These are phyloP conservation scores for Leptatherina wallacei DNA, from an alignment of 2,797 vertebrate species.

Conservation along the genomic window DNA sequence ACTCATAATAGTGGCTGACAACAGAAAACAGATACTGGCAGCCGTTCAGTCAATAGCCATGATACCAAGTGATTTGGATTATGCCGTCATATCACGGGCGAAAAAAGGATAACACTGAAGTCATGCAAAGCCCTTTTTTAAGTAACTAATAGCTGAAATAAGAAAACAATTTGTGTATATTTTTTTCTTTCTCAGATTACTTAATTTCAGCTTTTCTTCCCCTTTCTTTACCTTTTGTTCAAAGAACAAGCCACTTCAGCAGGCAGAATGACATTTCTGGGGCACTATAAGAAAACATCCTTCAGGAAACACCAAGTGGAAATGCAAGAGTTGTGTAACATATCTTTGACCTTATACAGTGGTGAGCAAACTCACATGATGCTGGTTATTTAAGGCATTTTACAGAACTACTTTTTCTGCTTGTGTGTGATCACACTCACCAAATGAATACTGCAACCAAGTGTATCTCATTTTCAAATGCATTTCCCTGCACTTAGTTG, in stretches of 20 bases:
- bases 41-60: neutral
- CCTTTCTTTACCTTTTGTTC: conserved; percentile 56
- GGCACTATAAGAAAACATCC: conserved; percentile 58
- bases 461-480: conserved; percentile 29
- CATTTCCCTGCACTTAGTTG: conserved; percentile 34
- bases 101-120: neutral
- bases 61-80: too few species aligned
- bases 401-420: neutral
- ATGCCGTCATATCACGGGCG: neutral
- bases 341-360: conserved; percentile 42
- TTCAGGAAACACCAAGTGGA: conserved; percentile 35
- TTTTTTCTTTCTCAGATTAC: neutral
- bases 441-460: conserved; percentile 31
- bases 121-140: neutral
- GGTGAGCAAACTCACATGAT: conserved; percentile 20
- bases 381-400: conserved; percentile 5
- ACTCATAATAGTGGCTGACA: neutral
- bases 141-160: neutral
- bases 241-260: conserved; percentile 58
- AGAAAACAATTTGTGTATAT: conserved; percentile 27
- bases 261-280: conserved; percentile 72
- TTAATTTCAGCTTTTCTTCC: conserved; percentile 18
- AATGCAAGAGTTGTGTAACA: conserved; percentile 47
- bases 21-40: neutral
- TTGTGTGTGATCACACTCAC: conserved; percentile 10